Evolutionary conservation across 2,888 invertebrate genomes (phyloP), one percentile per base, ranked within the genome.

Genomic region (Eupithecia dodoneata): DNA sequence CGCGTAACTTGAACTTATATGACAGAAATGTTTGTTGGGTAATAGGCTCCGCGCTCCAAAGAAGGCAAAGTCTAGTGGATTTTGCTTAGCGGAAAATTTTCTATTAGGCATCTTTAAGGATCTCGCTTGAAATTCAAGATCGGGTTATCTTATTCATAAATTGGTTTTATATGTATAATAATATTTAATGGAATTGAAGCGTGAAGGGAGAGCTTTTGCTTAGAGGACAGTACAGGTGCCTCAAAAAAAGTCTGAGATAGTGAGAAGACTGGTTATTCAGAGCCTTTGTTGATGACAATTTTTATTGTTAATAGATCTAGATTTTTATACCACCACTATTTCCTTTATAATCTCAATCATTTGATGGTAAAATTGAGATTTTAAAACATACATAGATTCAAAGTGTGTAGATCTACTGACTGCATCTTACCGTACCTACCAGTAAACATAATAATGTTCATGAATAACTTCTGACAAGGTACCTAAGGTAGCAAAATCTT

Each of bases 41-140:
- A n/a, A 71, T 18, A 44, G 71, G 71, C 42, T 55, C 3, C n/a
- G 42, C 42, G 13, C 42, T 66, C 66, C 66, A 15, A 18, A 66
- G 66, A 66, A 66, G 66, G 42, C 66, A 66, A 42, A 3, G 2
- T 15, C 41, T 42, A 66, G 10, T 63, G 71, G n/a, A 71, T 55
- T 71, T 71, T n/a, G 52, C 41, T 42, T 55, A 42, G 52, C n/a
- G 7, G 55, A 71, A 71, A 71, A n/a, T 71, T 71, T 42, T 66
- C 55, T 71, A 71, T 15, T 42, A 42, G 66, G 15, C 42, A 15
- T 15, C 63, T 63, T 3, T 42, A 66, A 42, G 42, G 66, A 42
- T 66, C 6, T 15, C 7, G 66, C 66, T 42, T 66, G 41, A 66
- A 42, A 42, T 15, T 63, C 30, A 42, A 66, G 41, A 66, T 7